Evolutionary conservation across 2,888 invertebrate genomes (phyloP).

Genomic region (Hypena proboscidalis): DNA sequence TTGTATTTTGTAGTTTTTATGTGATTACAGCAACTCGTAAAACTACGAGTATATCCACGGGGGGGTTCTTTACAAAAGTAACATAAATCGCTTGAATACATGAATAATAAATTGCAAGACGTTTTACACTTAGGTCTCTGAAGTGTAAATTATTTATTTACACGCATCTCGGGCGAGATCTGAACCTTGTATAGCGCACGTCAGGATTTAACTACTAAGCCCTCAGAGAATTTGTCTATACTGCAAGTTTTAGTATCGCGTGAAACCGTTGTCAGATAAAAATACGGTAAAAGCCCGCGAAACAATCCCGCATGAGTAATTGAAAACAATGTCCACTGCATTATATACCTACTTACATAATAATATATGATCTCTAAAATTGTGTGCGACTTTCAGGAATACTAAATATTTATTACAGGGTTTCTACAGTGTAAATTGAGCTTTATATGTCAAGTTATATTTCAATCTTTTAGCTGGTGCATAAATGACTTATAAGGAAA

Average conservation of each 20-base stretch:
- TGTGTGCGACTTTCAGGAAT: neutral
- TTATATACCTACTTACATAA: neutral
- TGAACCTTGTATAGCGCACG: conserved; percentile 33
- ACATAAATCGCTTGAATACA: conserved; percentile 33
- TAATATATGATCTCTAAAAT: conserved; percentile 1
- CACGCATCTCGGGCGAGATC: conserved; percentile 19
- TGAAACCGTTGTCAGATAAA: conserved; percentile 17
- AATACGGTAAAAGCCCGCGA: conserved; percentile 10
- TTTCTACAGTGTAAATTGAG: conserved; percentile 7
- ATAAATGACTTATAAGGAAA: conserved; percentile 19
- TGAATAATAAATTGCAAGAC: conserved; percentile 37
- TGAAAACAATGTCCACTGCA: conserved; percentile 13
- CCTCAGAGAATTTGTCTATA: conserved; percentile 24
- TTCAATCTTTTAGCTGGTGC: conserved; percentile 21
- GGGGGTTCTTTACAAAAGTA: conserved; percentile 23
- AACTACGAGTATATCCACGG: conserved; percentile 23
- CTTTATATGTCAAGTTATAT: conserved; percentile 14
- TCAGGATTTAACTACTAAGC: conserved; percentile 33
- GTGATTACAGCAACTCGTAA: conserved; percentile 10
- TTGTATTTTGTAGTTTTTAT: conserved; percentile 22
- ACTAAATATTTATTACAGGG: conserved; percentile 3
- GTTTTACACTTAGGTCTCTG: conserved; percentile 37
- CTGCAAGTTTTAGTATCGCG: conserved; percentile 20
- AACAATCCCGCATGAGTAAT: conserved; percentile 10
- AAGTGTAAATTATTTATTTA: conserved; percentile 42